Evolutionary conservation across 2,113 vertebrate genomes (phyloP).

Genomic region (Petrocephalus zakoni): DNA sequence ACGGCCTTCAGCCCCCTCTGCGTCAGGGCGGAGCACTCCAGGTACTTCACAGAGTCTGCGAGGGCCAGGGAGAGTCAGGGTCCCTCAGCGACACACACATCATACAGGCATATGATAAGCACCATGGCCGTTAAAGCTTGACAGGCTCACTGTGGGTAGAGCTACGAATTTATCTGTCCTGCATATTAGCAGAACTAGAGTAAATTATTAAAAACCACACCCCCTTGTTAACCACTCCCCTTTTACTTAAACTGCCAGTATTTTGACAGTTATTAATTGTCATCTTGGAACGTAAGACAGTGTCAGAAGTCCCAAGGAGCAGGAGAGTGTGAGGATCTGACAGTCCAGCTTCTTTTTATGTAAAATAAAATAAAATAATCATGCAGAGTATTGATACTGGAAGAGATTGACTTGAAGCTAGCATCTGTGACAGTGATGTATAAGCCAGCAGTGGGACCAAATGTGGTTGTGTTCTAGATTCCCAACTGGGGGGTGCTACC

Average conservation of each 20-base stretch:
- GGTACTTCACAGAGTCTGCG: slow-evolving; percentile 78
- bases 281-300: neutral
- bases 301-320: neutral
- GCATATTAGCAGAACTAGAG: neutral
- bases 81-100: neutral
- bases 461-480: neutral
- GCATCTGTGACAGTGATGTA: neutral
- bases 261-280: neutral
- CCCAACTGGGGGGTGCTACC: neutral
- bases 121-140: neutral
- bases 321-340: no score
- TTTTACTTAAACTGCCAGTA: neutral
- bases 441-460: neutral
- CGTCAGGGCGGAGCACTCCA: slow-evolving; percentile 81
- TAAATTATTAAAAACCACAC: neutral
- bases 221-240: neutral
- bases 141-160: neutral
- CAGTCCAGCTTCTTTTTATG: no score
- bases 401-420: neutral
- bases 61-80: neutral
- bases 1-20: slow-evolving; percentile 82
- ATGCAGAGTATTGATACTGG: neutral
- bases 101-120: neutral
- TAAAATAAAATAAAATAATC: neutral
- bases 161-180: neutral